Evolutionary conservation across 1,140 invertebrate genomes (phyloP).

Genomic region (Temnothorax curvispinosus): DNA sequence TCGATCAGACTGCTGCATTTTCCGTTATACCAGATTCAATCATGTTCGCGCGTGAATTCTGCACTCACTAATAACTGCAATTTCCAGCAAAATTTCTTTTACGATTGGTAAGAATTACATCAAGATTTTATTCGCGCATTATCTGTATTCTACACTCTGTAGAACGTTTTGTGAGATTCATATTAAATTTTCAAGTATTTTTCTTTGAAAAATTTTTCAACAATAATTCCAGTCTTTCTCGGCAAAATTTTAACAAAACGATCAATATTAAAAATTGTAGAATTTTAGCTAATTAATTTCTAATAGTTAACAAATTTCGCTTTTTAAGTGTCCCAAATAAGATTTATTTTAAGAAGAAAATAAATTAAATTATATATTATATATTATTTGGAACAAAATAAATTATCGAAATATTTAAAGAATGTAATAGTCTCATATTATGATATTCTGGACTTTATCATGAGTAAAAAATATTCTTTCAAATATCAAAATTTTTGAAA

Average conservation of each 20-base stretch:
- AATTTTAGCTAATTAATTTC: neutral
- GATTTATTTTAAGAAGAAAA: neutral
- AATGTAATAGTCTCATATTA: neutral
- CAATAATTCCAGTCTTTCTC: neutral
- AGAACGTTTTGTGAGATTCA: neutral
- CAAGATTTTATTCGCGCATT: neutral
- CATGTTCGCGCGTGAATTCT: neutral
- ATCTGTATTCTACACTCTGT: neutral
- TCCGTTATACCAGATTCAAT: neutral
- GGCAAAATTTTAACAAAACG: neutral
- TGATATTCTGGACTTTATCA: neutral
- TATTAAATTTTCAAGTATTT: neutral
- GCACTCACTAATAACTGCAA: neutral
- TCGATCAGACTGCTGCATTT: constrained; percentile 2
- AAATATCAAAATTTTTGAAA: neutral
- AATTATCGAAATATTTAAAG: neutral
- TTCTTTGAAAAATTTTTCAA: neutral
- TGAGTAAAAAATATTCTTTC: neutral
- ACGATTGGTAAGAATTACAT: neutral
- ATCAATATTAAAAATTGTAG: neutral
- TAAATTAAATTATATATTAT: no score
- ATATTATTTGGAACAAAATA: neutral
- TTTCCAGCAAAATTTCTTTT: neutral
- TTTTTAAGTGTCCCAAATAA: neutral
- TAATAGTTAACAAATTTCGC: neutral